These are phyloP conservation scores for Elysia chlorotica DNA, from an alignment of 1,140 invertebrate species.

Conservation along the genomic window DNA sequence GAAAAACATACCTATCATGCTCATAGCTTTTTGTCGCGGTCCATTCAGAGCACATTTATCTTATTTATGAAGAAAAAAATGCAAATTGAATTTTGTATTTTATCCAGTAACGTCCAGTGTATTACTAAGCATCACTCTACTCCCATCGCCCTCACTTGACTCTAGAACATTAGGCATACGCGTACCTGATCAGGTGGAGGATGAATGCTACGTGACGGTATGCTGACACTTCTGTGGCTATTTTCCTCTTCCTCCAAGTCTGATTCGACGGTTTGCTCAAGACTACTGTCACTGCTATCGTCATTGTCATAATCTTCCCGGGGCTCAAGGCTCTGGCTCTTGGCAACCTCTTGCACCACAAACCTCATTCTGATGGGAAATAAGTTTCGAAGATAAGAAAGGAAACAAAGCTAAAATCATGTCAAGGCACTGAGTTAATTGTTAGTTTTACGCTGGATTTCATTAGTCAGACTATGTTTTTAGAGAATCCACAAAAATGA, in stretches of 20 bases:
- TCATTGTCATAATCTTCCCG: conserved; percentile 46
- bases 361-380: conserved; percentile 20
- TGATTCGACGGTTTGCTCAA: background rate
- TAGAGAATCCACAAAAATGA: too few relatives aligned
- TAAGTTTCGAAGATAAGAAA: background rate
- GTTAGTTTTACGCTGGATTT: background rate
- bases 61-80: too few relatives aligned
- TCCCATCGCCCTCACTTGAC: background rate
- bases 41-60: too few relatives aligned
- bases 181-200: background rate
- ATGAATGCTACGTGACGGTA: conserved; percentile 13
- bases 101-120: background rate
- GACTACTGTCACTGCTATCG: conserved; percentile 27
- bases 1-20: too few relatives aligned
- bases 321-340: conserved; percentile 48
- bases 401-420: background rate
- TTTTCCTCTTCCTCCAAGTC: background rate
- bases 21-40: too few relatives aligned
- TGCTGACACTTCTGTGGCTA: background rate
- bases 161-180: background rate
- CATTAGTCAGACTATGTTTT: too few relatives aligned
- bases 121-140: background rate
- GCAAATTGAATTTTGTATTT: background rate
- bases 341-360: conserved; percentile 49
- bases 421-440: background rate